Base-by-base conservation (phyloP, 2,797 vertebrate species). In the Falco concolor region DNA sequence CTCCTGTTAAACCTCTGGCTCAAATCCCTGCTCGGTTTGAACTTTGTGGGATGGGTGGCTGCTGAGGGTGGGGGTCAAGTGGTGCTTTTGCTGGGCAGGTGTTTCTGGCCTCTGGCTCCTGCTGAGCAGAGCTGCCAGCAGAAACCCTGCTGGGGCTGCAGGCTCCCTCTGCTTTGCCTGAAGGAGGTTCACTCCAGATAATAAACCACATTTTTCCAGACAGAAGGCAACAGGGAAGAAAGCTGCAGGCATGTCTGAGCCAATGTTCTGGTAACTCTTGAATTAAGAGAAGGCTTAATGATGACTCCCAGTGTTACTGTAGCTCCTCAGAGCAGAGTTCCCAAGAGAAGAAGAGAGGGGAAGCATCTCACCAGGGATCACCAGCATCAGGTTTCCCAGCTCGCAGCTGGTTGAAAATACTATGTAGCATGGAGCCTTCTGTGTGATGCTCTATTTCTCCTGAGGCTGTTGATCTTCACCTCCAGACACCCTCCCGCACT, bases 1-100 rank as follows among this genome's bases (percentile, higher is more conserved):
- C 34, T 47, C 38, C 25, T 87, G 12, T 28, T 24, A 25, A 61
- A 23, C 3, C 16, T 47, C 8, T 30, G 57, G 6, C 38, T 72
- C 14, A 24, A 8, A 4, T 54, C 23, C 24, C 19, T 70, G 72
- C 36, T 21, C 40, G 30, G 44, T 3, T 63, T 42, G 9, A 32
- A 1, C 21, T n/a, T 11, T 32, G 28, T n/a, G 47, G 34, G 45
- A 1, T 6, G 34, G 23, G 8, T 44, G 34, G 23, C 28, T 82
- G 67, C 42, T 49, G 34, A 14, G 52, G 21, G 0, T 40, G 65
- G 24, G 30, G 2, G 10, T 40, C 0, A 2, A 27, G 20, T 2
- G 45, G 28, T 44, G 32, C 7, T 89, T n/a, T 17, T 52, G 32
- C n/a, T 36, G 73, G 40, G 11, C 5, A 10, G 17, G 3, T 30